Evolutionary conservation across 2,797 vertebrate species (phyloP), one percentile per base, ranked within the genome.

Genomic region (Dicrostonyx torquatus): DNA sequence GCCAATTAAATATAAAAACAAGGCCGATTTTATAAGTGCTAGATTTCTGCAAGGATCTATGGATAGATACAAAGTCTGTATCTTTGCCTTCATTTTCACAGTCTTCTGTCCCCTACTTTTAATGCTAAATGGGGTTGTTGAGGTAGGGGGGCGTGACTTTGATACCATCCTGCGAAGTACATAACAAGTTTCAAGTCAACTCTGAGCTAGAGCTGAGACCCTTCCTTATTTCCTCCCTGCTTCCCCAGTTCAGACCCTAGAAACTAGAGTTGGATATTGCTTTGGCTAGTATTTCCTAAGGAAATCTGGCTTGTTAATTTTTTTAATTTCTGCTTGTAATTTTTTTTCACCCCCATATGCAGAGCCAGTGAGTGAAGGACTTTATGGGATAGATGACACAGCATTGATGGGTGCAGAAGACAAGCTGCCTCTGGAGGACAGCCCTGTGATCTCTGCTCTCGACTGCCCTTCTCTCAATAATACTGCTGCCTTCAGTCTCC

Each of bases 301-400:
- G 58, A 73, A 93, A 45, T 92, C 8, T 93, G 92, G 22, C 26
- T 95, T 90, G 60, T 40, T 85, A 26, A 31, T 80, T 95, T 96
- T 94, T 64, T 82, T 45, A 89, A 43, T 90, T 80, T 22, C 37
- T 80, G n/a, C 0, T 86, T 48, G 53, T 29, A 17, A 73, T 40
- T 85, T 89, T 76, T 64, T 95, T 93, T 84, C 18, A 6, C 77
- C 60, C 7, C 58, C 48, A 48, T 83, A 76, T 64, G 76, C 93
- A 98, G 98, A 98, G 88, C 98, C 98, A 18, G 97, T 98, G 90
- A 98, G 97, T n/a, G 98, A 98, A 84, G 98, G 98, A 70, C 96
- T 97, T 85, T 98, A 98, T 91, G 97, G 98, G n/a, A 98, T 98
- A 62, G 99, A 99, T 87, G 98, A 98, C 84, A 97, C 99, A 6